phyloP scores from a whole-genome alignment of 2,888 invertebrate genomes.

The Cosmia pyralina region DNA sequence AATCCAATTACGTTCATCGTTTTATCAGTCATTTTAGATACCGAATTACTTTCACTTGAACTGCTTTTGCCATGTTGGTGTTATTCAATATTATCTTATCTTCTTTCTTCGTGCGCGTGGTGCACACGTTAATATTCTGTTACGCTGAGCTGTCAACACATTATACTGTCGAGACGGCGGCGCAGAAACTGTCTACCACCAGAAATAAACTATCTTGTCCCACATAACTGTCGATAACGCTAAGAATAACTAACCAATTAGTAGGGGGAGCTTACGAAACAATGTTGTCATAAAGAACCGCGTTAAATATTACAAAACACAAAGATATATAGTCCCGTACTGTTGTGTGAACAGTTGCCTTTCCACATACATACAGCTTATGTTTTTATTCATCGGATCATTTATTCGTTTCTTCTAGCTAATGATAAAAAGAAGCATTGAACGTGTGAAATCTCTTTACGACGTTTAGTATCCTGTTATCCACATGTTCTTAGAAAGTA shows the following conservation, averaged over 20 bases:
- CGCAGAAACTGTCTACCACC: conserved; percentile 75
- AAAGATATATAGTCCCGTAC: conserved; percentile 15
- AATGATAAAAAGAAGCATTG: conserved; percentile 16
- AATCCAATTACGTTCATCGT: conserved; percentile 9
- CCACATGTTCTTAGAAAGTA: conserved; percentile 58
- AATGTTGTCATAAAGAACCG: conserved; percentile 64
- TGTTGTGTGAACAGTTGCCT: conserved; percentile 42
- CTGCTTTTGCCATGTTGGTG: conserved; percentile 48
- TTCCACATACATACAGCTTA: conserved; percentile 16
- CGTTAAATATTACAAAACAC: conserved; percentile 56
- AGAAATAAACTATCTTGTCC: conserved; percentile 83
- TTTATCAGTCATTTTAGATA: conserved; percentile 37
- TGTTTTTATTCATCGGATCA: conserved; percentile 38
- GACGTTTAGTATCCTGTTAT: conserved; percentile 47
- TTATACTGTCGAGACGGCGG: conserved; percentile 65
- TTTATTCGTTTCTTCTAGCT: conserved; percentile 33
- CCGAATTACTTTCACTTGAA: conserved; percentile 50
- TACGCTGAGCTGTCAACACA: conserved; percentile 70
- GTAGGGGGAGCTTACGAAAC: conserved; percentile 68
- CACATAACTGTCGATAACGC: conserved; percentile 80
- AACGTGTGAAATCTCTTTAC: conserved; percentile 43
- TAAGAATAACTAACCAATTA: conserved; percentile 76
- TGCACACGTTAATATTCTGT: conserved; percentile 61
- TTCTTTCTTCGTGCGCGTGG: conserved; percentile 48
- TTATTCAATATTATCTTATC: conserved; percentile 64